Conservation (phyloP, 2,797 vertebrate genomes). For the Adelosebastes latens region DNA sequence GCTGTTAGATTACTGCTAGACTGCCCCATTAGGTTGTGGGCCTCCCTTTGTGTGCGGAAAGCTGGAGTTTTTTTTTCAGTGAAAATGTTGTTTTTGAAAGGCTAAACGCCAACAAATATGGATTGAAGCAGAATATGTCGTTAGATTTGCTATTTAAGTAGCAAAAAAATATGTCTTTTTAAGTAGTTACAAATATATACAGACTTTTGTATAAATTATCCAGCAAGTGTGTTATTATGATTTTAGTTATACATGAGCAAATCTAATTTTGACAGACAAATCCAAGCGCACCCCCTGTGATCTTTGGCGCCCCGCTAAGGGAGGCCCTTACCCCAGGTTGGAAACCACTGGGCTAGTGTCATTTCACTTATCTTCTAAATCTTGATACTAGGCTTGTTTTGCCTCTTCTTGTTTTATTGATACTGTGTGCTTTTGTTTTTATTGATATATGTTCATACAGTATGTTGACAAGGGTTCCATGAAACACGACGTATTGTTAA, state of each 20-base stretch:
- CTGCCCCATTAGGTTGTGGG: no score
- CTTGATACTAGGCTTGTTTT: not conserved
- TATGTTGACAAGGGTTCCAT: conserved; percentile 15
- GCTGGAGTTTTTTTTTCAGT: no score
- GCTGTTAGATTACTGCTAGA: no score
- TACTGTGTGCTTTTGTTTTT: not conserved
- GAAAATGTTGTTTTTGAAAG: no score
- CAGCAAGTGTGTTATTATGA: no score
- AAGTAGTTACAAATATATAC: no score
- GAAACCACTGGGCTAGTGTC: not conserved
- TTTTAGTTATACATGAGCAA: not conserved
- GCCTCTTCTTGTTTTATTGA: not conserved
- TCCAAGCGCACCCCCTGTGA: not conserved
- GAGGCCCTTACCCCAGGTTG: not conserved
- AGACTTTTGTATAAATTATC: no score
- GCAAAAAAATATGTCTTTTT: no score
- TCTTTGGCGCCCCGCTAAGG: not conserved
- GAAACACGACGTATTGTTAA: conserved; percentile 24
- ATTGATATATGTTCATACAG: not conserved
- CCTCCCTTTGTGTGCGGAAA: no score
- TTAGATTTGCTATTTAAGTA: no score
- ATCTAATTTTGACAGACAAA: not conserved
- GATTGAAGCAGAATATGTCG: no score
- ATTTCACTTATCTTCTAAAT: not conserved
- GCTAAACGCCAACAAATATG: no score